These are phyloP conservation scores for Drosophila aff. DNA, from an alignment of 1,140 invertebrate genomes.

Conservation along the genomic window DNA sequence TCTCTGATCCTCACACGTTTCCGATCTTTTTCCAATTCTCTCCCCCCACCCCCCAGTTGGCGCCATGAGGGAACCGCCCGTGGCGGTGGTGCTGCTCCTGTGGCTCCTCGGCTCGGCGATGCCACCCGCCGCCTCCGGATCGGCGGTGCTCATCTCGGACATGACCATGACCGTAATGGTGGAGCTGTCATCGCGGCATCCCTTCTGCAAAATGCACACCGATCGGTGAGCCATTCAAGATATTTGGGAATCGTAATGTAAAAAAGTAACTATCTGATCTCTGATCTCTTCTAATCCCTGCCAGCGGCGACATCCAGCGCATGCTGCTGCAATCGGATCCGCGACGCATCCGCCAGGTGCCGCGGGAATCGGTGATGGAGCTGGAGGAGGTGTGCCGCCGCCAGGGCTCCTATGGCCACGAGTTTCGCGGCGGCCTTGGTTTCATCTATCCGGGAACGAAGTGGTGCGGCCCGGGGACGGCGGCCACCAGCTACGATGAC, in stretches of 20 bases:
- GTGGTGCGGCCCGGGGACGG: conserved; percentile 90
- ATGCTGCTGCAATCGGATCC: conserved; percentile 88
- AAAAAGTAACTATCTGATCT: not conserved
- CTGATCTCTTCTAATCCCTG: not conserved
- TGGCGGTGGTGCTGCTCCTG: conserved; percentile 47
- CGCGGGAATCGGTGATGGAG: conserved; percentile 87
- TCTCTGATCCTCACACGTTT: not conserved
- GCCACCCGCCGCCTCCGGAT: conserved; percentile 50
- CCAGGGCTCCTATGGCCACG: conserved; percentile 74
- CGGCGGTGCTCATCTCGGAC: conserved; percentile 87
- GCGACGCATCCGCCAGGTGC: conserved; percentile 87
- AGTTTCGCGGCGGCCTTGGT: conserved; percentile 85
- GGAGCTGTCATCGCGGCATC: conserved; percentile 87
- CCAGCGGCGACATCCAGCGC: conserved; percentile 87
- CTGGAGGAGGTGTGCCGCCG: conserved; percentile 87
- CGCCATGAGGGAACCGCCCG: conserved; percentile 56
- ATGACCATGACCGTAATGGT: conserved; percentile 89
- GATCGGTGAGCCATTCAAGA: conserved; percentile 85
- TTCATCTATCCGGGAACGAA: conserved; percentile 89
- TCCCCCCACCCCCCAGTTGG: not conserved
- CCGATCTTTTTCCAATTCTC: not conserved
- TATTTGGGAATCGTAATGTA: no score
- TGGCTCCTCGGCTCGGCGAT: conserved; percentile 49
- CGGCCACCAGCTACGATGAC: conserved; percentile 88
- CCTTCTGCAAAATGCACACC: conserved; percentile 87